Evolutionary conservation across 2,888 invertebrate species (phyloP), one percentile per base, ranked within the genome.

Genomic region (Cryptocephalus primarius): DNA sequence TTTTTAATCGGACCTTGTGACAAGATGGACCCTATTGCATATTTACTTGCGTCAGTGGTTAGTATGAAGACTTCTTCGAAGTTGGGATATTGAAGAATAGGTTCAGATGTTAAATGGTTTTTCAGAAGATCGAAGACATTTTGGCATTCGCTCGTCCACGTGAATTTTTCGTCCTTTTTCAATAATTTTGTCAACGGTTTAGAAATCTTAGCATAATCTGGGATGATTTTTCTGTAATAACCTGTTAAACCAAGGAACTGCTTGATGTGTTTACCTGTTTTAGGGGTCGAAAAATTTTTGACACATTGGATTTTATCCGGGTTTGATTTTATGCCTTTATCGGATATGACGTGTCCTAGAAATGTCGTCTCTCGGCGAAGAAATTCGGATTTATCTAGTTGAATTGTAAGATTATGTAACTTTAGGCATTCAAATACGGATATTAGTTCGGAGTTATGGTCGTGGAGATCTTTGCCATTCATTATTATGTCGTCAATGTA

Each of bases 401-500:
- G 22, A 22, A 22, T 22, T 22, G 2, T 22, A 4, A 22, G 6
- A 6, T 22, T 22, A 22, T 22, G 22, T 6, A 22, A 22, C 6
- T 22, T 22, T 22, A 22, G 22, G 2, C 6, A 6, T 22, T 22
- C 22, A 22, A 22, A 6, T 22, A 22, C 22, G 22, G 6, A 22
- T 22, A 22, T 22, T 22, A 22, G 22, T 22, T 22, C 6, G 6
- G 22, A 22, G 6, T 22, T 22, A 22, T 22, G 22, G 6, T 22
- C 22, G 2, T 22, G 2, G 22, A 22, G 22, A 22, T 22, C 22
- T 14, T 8, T 41, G 9, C 14, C 32, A 32, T 22, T 40, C 9
- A 45, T 8, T 4, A 45, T 39, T 10, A 45, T 40, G 31, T 45
- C 45, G 11, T 45, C 45, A 4, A 45, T 14, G 33, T 45, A 45